phyloP scores from a whole-genome alignment of 2,113 vertebrate species.

The Eulemur rufifrons region DNA sequence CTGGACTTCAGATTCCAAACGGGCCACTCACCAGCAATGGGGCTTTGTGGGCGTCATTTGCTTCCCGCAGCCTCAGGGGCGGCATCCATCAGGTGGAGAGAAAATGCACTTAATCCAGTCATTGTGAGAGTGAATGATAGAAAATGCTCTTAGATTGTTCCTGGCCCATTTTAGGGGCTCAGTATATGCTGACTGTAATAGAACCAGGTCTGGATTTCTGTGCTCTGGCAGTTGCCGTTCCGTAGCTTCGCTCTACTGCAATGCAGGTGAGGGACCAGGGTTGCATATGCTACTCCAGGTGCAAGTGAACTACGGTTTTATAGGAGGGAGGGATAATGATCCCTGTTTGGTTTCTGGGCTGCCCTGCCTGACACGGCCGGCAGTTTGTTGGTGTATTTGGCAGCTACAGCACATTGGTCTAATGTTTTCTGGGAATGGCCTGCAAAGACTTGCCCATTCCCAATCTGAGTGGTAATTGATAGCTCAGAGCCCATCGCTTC shows the following conservation, averaged over 20 bases:
- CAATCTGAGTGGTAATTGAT: neutral
- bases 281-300: neutral
- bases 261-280: neutral
- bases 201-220: neutral
- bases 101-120: neutral
- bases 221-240: neutral
- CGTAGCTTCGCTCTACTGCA: neutral
- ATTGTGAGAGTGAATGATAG: neutral
- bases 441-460: neutral
- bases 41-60: neutral
- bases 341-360: neutral
- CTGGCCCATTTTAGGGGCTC: neutral
- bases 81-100: neutral
- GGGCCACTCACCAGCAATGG: neutral
- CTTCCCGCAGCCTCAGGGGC: neutral
- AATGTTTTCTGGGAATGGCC: neutral
- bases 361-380: neutral
- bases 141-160: neutral
- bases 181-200: neutral
- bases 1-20: neutral
- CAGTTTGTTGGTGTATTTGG: neutral
- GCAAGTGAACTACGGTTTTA: neutral
- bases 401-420: neutral
- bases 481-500: neutral
- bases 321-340: too few relatives aligned